Evolutionary conservation across 2,888 invertebrate species (phyloP).

Genomic region (Microchrysa polita): DNA sequence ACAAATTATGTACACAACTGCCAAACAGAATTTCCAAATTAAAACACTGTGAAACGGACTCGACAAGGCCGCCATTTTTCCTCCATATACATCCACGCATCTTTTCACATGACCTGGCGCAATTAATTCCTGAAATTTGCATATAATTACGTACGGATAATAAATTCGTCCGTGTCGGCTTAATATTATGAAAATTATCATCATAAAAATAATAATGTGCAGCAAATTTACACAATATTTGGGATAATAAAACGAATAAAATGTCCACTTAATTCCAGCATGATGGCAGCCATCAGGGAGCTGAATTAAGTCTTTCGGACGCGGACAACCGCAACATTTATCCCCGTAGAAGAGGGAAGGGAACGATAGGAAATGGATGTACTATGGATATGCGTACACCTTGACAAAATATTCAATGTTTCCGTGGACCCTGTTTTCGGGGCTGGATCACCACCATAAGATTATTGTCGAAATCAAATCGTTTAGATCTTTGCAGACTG

Average conservation of each 20-base stretch:
- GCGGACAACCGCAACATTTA: no score
- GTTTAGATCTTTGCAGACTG: no score
- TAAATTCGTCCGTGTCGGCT: conserved; percentile 2
- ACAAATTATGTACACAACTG: not conserved
- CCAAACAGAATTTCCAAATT: not conserved
- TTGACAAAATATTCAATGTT: no score
- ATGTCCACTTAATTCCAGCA: not conserved
- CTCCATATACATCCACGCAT: conserved; percentile 6
- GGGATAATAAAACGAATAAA: conserved; percentile 34
- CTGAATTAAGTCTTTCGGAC: no score
- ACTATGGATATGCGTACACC: no score
- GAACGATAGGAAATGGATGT: no score
- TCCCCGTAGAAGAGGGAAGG: no score
- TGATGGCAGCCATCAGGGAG: no score
- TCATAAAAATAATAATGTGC: conserved; percentile 17
- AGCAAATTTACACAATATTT: conserved; percentile 39
- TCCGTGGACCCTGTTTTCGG: no score
- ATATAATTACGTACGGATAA: conserved; percentile 41
- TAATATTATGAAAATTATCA: conserved; percentile 18
- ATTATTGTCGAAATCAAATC: no score
- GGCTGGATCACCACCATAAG: no score
- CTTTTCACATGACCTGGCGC: conserved; percentile 29
- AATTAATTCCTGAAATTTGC: conserved; percentile 30
- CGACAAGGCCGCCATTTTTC: not conserved
- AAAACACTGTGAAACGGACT: not conserved